These are phyloP conservation scores for Andricus grossulariae DNA, from an alignment of 1,140 invertebrate species.

Conservation along the genomic window DNA sequence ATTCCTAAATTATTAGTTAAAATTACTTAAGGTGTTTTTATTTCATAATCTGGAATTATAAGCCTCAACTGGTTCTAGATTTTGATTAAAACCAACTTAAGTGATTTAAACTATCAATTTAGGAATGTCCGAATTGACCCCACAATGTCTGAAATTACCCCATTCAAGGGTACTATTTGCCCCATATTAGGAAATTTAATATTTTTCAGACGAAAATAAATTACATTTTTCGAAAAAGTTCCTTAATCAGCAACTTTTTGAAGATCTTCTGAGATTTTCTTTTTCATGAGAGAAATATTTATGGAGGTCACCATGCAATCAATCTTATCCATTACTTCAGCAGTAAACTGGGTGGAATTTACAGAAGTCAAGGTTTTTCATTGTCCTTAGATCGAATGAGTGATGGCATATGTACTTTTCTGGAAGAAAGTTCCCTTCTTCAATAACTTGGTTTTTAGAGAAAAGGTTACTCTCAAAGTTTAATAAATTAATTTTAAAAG, in stretches of 20 bases:
- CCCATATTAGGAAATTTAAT: too few relatives aligned
- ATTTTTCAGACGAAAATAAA: neutral
- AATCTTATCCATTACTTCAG: conserved; percentile 3
- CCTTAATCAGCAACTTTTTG: neutral
- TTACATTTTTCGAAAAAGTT: neutral
- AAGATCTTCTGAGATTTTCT: neutral
- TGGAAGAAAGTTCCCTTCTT: neutral
- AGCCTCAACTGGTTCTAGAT: too few relatives aligned
- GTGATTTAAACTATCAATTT: too few relatives aligned
- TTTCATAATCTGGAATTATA: too few relatives aligned
- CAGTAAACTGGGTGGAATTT: conserved; percentile 17
- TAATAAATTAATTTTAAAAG: too few relatives aligned
- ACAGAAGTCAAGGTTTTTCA: conserved; percentile 20
- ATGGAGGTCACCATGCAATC: conserved; percentile 11
- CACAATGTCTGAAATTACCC: too few relatives aligned
- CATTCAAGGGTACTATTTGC: too few relatives aligned
- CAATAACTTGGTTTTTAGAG: neutral
- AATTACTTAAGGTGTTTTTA: too few relatives aligned
- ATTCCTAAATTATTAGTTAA: too few relatives aligned
- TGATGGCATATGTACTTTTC: neutral
- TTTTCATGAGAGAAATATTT: conserved; percentile 1
- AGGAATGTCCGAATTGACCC: too few relatives aligned
- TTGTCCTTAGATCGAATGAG: neutral
- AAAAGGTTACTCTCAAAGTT: too few relatives aligned
- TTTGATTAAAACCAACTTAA: too few relatives aligned